Conservation (phyloP, 2,113 vertebrate species). For the Chloebia gouldiae region DNA sequence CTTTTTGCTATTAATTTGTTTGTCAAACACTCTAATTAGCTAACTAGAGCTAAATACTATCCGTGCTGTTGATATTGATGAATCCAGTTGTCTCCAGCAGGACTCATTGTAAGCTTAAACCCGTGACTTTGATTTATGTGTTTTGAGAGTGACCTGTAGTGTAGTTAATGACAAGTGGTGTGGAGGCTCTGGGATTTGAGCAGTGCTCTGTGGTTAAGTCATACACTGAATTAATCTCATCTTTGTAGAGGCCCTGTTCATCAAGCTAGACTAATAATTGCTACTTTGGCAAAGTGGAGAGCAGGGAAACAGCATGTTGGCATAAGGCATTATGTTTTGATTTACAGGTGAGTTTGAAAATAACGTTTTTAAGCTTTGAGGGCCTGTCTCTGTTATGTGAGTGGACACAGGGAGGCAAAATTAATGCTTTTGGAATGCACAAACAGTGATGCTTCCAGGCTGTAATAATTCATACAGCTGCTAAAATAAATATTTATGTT, state of each 20-base stretch:
- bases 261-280: not conserved
- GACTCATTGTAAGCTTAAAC: not conserved
- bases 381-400: not conserved
- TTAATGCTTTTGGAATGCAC: not conserved
- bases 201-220: not conserved
- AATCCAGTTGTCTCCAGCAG: not conserved
- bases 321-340: not conserved
- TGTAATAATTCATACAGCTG: not conserved
- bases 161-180: not conserved
- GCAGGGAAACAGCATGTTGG: not conserved
- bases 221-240: not conserved
- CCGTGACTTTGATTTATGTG: not conserved
- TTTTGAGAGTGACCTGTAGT: not conserved
- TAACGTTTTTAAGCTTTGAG: not conserved
- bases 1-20: not conserved
- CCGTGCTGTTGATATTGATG: not conserved
- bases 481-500: not conserved
- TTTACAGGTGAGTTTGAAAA: constrained; percentile 16
- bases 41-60: not conserved
- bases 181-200: not conserved
- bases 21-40: not conserved
- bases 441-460: not conserved
- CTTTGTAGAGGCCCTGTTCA: not conserved
- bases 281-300: not conserved
- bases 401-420: not conserved